Evolutionary conservation across 2,113 vertebrate genomes (phyloP).

Genomic region (Xenopus laevis): DNA sequence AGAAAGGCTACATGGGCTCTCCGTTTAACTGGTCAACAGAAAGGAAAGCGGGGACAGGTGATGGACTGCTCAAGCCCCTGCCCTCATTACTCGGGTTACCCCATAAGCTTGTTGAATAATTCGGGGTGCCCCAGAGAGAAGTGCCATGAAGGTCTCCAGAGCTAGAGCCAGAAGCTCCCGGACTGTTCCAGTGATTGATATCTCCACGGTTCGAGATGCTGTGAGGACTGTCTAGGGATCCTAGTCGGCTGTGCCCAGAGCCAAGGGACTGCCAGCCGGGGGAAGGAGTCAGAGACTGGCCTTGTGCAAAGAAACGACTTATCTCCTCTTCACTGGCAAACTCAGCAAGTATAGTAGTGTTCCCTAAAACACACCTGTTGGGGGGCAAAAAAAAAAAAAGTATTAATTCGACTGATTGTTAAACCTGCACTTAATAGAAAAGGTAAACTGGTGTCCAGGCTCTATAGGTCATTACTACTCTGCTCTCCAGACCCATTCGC

Average conservation of each 20-base stretch:
- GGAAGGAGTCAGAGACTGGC: slow-evolving; percentile 93
- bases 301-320: slow-evolving; percentile 99
- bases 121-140: slow-evolving; percentile 92
- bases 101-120: slow-evolving; percentile 98
- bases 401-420: too few relatives aligned
- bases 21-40: slow-evolving; percentile 94
- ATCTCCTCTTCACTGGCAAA: slow-evolving; percentile 99
- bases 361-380: slow-evolving; percentile 98
- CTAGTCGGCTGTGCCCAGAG: slow-evolving; percentile 85
- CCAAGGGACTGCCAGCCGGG: slow-evolving; percentile 91
- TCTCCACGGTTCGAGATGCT: slow-evolving; percentile 88
- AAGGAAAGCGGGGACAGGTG: slow-evolving; percentile 93
- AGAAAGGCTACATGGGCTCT: slow-evolving; percentile 86
- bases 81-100: slow-evolving; percentile 88
- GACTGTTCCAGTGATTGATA: slow-evolving; percentile 92
- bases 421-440: too few relatives aligned
- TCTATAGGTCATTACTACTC: too few relatives aligned
- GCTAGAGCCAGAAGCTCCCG: slow-evolving; percentile 79
- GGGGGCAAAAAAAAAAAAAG: slow-evolving; percentile 17
- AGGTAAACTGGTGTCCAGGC: too few relatives aligned
- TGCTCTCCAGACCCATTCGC: too few relatives aligned
- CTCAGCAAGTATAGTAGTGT: slow-evolving; percentile 99
- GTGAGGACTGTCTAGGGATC: slow-evolving; percentile 84
- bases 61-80: slow-evolving; percentile 88
- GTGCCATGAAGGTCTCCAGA: slow-evolving; percentile 88